Evolutionary conservation across 2,888 invertebrate genomes (phyloP).

Genomic region (Drosophila fulvimacula): DNA sequence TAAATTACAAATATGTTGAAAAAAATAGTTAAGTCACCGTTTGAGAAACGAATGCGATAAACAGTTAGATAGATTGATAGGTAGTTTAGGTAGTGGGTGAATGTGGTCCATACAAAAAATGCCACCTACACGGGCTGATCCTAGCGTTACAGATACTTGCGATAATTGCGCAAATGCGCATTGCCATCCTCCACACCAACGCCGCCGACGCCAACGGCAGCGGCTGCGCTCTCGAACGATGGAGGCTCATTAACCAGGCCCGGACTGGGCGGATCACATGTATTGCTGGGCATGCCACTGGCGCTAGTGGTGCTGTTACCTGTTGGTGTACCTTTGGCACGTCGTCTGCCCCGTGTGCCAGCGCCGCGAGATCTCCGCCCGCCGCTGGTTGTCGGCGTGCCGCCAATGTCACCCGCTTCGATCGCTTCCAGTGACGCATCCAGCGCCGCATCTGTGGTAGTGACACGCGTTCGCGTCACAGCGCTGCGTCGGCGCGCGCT

Average conservation of each 20-base stretch:
- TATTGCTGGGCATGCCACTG: constrained; percentile 49
- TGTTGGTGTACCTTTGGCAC: constrained; percentile 63
- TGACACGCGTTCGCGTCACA: constrained; percentile 59
- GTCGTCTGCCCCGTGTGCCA: constrained; percentile 78
- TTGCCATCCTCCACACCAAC: constrained; percentile 79
- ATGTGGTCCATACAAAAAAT: constrained; percentile 31
- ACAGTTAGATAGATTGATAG: constrained; percentile 37
- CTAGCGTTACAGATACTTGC: constrained; percentile 84
- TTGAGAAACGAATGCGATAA: constrained; percentile 43
- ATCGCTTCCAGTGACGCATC: constrained; percentile 69
- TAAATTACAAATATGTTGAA: constrained; percentile 58
- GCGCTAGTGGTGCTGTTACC: constrained; percentile 24
- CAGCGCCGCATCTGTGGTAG: constrained; percentile 68
- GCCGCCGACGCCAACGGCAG: constrained; percentile 80
- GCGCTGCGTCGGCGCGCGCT: constrained; percentile 81
- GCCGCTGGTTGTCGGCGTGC: constrained; percentile 61
- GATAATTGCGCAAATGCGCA: constrained; percentile 83
- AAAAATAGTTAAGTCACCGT: constrained; percentile 55
- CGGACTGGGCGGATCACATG: constrained; percentile 81
- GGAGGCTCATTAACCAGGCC: constrained; percentile 83
- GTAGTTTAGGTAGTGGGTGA: constrained; percentile 15
- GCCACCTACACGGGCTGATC: constrained; percentile 37
- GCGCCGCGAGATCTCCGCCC: constrained; percentile 77
- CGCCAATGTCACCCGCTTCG: constrained; percentile 60
- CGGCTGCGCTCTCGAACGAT: constrained; percentile 84